Conservation (phyloP, 2,888 invertebrate genomes). For the Siphlonurus alternatus region DNA sequence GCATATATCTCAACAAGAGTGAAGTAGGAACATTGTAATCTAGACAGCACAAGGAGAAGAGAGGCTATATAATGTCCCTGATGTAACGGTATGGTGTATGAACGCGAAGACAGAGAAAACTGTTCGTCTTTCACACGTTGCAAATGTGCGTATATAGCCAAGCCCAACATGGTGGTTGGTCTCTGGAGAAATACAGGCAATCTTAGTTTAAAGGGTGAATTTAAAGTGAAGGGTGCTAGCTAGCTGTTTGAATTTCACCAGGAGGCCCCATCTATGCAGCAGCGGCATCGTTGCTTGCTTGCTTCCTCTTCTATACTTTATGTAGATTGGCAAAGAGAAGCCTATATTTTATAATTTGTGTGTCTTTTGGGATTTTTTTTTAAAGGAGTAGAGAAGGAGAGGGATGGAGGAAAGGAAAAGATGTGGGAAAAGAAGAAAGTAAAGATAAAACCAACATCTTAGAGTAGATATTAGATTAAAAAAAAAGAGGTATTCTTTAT, state of each 20-base stretch:
- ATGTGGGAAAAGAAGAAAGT: background rate
- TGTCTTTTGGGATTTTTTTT: background rate
- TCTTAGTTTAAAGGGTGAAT: conserved; percentile 3
- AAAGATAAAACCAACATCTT: background rate
- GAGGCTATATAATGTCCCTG: background rate
- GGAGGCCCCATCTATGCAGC: background rate
- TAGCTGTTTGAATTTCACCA: background rate
- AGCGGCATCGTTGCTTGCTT: background rate
- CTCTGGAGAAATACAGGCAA: background rate
- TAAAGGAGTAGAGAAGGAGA: background rate
- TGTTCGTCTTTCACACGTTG: no score
- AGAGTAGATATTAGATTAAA: background rate
- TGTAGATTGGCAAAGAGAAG: background rate
- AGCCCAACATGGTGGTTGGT: background rate
- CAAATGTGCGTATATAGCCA: no score
- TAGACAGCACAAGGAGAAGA: no score
- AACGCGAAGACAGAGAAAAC: background rate
- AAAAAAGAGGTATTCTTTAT: background rate
- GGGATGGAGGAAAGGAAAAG: background rate
- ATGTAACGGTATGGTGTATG: background rate
- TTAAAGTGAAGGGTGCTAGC: conserved; percentile 3
- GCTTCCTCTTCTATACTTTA: background rate
- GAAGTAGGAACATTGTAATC: background rate
- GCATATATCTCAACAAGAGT: background rate
- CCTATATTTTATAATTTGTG: conserved; percentile 3